phyloP scores from a whole-genome alignment of 2,797 vertebrate species.

The Sphaeramia orbicularis region DNA sequence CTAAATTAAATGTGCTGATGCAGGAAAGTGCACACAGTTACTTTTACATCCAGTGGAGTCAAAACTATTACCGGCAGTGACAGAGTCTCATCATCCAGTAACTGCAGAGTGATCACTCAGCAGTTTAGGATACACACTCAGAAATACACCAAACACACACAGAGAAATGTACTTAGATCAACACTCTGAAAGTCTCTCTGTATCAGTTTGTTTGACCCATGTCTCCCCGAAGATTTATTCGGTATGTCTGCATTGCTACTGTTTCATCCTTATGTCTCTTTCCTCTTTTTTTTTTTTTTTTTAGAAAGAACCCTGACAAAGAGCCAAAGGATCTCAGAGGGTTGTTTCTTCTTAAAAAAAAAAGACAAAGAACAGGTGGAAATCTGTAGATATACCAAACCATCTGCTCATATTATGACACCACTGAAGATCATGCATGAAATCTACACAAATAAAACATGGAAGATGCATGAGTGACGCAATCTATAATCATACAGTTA shows the following conservation, averaged over 20 bases:
- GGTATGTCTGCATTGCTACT: constrained; percentile 20
- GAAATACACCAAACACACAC: constrained; percentile 23
- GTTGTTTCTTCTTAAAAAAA: neutral
- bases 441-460: constrained; percentile 11
- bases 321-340: constrained; percentile 14
- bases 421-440: neutral
- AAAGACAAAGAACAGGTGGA: constrained; percentile 31
- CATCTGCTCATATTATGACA: constrained; percentile 19
- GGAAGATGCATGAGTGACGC: constrained; percentile 29
- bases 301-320: constrained; percentile 11
- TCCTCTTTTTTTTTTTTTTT: constrained; percentile 40
- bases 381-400: constrained; percentile 2
- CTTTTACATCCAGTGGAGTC: constrained; percentile 34
- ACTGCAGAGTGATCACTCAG: constrained; percentile 60
- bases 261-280: constrained; percentile 28
- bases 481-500: constrained; percentile 15
- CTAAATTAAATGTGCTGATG: constrained; percentile 30
- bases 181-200: constrained; percentile 28
- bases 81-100: constrained; percentile 55
- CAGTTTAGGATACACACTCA: constrained; percentile 45
- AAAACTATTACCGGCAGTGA: constrained; percentile 45
- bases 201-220: constrained; percentile 11
- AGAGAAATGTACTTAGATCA: constrained; percentile 40
- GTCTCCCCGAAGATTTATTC: constrained; percentile 16
- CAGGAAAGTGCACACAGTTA: constrained; percentile 22